Base-by-base conservation (phyloP, 92 coral and sea anemone species). In the Blastomussa wellsi region DNA sequence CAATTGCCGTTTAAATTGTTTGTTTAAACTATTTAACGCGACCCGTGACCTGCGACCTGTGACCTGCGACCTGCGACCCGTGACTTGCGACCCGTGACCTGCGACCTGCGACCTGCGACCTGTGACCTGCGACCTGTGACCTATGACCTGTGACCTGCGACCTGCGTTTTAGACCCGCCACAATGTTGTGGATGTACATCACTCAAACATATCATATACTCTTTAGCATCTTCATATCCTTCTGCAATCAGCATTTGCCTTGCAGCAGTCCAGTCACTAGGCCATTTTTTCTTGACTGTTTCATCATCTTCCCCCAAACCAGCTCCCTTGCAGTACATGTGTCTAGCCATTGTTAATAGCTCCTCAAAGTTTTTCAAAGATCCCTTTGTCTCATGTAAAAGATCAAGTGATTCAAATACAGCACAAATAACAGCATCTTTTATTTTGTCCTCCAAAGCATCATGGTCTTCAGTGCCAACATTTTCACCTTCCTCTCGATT, bases 181-280 rank as follows among this genome's bases (percentile, higher is more conserved):
- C 91, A 92, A 59, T 91, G 86, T 65, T 86, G 79, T 75, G 70
- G 59, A 80, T 90, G 93, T n/a, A 36, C 49, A 41, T 88, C 84
- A 83, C 73, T 80, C 41, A 90, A 66, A 68, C 91, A 90, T 32
- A 88, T 87, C 77, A 84, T 83, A 51, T 87, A 90, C 80, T 90
- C 86, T 77, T 88, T 87, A 22, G 91, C 93, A 87, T 90, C 93
- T 53, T 82, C 83, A 79, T 90, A 90, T 10, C 91, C 93, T 70
- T 83, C 84, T 19, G 48, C 65, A 37, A 65, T n/a, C 31, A 88
- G 93, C 68, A 76, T 72, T 55, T 84, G 68, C 78, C 76, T 87
- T 10, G 94, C 89, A 36, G 71, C 49, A 74, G 81, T 72, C 94
- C 91, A 91, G 62, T 76, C 53, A 37, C 82, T 66, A 8, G 91